These are phyloP conservation scores for Plestiodon gilberti DNA, from an alignment of 2,113 vertebrate species.

Conservation along the genomic window DNA sequence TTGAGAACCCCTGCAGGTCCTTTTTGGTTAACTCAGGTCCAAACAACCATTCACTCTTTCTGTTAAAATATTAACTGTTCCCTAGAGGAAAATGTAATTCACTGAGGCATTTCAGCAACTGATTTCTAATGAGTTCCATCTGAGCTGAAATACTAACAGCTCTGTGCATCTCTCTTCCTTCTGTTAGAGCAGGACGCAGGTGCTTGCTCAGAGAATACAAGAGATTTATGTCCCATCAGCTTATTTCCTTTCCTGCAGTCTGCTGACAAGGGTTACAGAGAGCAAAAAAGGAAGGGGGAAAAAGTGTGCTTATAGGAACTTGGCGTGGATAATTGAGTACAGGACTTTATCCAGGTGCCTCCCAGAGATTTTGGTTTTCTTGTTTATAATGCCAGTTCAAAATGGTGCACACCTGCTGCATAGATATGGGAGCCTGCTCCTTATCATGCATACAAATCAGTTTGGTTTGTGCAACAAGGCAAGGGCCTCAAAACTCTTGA, in stretches of 20 bases:
- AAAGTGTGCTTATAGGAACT: neutral
- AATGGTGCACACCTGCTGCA: neutral
- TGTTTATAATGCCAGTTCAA: neutral
- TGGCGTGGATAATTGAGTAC: neutral
- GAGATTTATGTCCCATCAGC: neutral
- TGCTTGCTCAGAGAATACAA: fast-evolving
- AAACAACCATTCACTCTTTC: neutral
- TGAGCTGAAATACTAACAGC: fast-evolving
- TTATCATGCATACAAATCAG: neutral
- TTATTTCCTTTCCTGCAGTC: neutral
- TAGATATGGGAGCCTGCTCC: neutral
- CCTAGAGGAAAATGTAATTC: neutral
- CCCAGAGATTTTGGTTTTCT: too few relatives aligned
- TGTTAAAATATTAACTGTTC: neutral
- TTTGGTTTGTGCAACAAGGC: neutral
- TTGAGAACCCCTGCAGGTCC: too few relatives aligned
- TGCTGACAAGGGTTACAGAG: neutral
- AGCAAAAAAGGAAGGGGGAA: neutral
- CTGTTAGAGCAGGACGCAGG: neutral
- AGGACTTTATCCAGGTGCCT: neutral
- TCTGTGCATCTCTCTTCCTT: fast-evolving
- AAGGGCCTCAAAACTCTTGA: neutral
- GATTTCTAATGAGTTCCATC: fast-evolving
- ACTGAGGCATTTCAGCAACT: neutral
- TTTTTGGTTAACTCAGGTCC: too few relatives aligned